phyloP scores from a whole-genome alignment of 2,888 invertebrate genomes.

The Andrena praecox region DNA sequence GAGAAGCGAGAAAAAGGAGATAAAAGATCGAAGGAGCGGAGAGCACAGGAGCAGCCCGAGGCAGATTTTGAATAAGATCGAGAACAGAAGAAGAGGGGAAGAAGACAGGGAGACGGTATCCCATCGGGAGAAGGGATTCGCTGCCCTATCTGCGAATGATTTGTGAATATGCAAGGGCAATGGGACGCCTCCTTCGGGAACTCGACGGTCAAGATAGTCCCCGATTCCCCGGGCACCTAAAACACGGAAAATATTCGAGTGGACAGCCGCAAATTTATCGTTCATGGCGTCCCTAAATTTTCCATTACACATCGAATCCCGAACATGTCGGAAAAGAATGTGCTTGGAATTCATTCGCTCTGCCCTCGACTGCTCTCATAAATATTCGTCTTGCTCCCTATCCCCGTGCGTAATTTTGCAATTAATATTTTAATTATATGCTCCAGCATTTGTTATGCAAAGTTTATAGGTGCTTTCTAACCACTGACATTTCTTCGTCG shows the following conservation, averaged over 20 bases:
- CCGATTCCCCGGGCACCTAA: constrained; percentile 81
- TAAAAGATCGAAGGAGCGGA: constrained; percentile 1
- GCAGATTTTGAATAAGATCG: constrained; percentile 62
- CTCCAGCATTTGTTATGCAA: too few species aligned
- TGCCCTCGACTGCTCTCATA: constrained; percentile 30
- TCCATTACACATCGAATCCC: constrained; percentile 82
- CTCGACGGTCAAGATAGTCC: constrained; percentile 83
- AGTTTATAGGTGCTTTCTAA: too few species aligned
- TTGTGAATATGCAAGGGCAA: constrained; percentile 85
- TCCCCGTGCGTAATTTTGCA: background rate
- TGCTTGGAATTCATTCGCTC: constrained; percentile 74
- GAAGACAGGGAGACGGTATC: constrained; percentile 56
- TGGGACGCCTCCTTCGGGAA: constrained; percentile 81
- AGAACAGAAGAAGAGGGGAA: constrained; percentile 40
- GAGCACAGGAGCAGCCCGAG: constrained; percentile 25
- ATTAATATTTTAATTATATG: background rate
- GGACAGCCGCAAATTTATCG: constrained; percentile 85
- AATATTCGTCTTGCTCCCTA: constrained; percentile 29
- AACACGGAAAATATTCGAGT: constrained; percentile 85
- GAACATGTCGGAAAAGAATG: constrained; percentile 74
- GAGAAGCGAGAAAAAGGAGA: background rate
- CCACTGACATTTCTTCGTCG: too few species aligned
- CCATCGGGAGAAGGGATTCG: constrained; percentile 77
- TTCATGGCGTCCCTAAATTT: constrained; percentile 82
- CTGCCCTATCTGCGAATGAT: constrained; percentile 81